Evolutionary conservation across 2,888 invertebrate genomes (phyloP).

Genomic region (Thera obeliscata): DNA sequence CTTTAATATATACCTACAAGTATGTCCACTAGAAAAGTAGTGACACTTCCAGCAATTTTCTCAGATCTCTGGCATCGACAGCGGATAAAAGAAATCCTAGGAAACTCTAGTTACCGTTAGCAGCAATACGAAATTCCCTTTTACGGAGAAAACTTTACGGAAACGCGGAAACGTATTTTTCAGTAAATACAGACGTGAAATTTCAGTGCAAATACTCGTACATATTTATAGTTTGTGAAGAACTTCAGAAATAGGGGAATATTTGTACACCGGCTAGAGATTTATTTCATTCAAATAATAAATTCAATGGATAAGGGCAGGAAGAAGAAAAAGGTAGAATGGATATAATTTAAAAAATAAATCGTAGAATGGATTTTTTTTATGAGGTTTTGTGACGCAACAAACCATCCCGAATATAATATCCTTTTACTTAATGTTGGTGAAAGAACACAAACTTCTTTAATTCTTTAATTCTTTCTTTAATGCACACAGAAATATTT

Average conservation of each 20-base stretch:
- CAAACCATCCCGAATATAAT: too few species aligned
- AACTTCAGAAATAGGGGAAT: background rate
- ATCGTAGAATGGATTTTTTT: too few species aligned
- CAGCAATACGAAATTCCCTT: background rate
- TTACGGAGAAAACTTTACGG: conserved; percentile 1
- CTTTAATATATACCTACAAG: too few species aligned
- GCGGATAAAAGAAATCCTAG: conserved; percentile 9
- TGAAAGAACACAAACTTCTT: too few species aligned
- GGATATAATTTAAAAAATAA: too few species aligned
- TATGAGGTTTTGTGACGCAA: too few species aligned
- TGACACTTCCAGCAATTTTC: background rate
- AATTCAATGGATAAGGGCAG: too few species aligned
- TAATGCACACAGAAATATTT: too few species aligned
- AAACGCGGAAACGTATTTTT: conserved; percentile 1
- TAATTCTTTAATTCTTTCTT: too few species aligned
- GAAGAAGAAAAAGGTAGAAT: too few species aligned
- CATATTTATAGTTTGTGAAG: background rate
- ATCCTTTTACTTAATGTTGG: too few species aligned
- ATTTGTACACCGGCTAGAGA: background rate
- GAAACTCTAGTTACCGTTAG: conserved; percentile 8
- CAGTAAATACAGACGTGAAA: background rate
- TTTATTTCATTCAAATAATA: too few species aligned
- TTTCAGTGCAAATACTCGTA: background rate
- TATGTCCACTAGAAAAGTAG: background rate
- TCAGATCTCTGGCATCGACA: conserved; percentile 9